phyloP scores from a whole-genome alignment of 2,888 invertebrate genomes.

The Pristionchus arcanus region DNA sequence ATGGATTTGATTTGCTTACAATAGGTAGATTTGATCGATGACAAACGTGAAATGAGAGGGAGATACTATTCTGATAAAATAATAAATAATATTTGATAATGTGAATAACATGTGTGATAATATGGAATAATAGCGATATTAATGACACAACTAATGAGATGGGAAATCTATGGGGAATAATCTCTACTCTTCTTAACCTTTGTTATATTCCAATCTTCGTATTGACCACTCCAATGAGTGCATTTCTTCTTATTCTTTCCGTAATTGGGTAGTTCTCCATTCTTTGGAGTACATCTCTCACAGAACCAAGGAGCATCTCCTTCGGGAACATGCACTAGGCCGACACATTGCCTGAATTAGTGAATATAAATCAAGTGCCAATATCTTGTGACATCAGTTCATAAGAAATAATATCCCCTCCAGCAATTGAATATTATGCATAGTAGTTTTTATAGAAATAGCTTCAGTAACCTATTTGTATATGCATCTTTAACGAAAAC shows the following conservation, averaged over 20 bases:
- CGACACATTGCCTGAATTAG: conserved; percentile 30
- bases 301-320: conserved; percentile 46
- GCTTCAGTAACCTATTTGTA: too few species aligned
- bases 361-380: not conserved
- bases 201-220: conserved; percentile 31
- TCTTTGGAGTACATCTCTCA: conserved; percentile 31
- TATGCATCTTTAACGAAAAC: too few species aligned
- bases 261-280: not conserved
- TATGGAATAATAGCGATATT: not conserved
- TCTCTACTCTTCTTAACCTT: conserved; percentile 35
- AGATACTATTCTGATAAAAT: not conserved
- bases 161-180: conserved; percentile 9
- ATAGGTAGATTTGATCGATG: not conserved
- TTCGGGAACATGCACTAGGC: not conserved
- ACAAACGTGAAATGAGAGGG: not conserved
- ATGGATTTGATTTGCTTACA: not conserved
- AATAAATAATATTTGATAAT: not conserved
- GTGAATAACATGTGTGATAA: not conserved
- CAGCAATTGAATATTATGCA: too few species aligned
- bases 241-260: conserved; percentile 47
- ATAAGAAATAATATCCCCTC: too few species aligned
- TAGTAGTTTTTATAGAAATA: too few species aligned
- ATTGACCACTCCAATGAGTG: conserved; percentile 37
- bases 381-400: too few species aligned
- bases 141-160: not conserved